Evolutionary conservation across 2,888 invertebrate genomes (phyloP), one percentile per base, ranked within the genome.

Genomic region (Branchipolynoe longqiensis): DNA sequence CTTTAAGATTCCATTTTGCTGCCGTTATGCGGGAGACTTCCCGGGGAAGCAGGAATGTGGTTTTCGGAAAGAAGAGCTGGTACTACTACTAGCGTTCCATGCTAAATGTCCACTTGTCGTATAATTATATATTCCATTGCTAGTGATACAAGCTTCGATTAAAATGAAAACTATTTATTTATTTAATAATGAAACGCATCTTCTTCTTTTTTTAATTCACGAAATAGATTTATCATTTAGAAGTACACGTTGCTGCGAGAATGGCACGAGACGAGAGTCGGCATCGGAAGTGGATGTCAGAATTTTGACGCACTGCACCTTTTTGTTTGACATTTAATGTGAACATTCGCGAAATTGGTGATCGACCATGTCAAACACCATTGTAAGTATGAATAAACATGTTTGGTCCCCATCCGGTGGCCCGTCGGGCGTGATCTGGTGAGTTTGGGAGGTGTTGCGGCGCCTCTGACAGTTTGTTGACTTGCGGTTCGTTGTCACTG

Each of bases 231-330:
- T n/a, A n/a, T n/a, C n/a, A n/a, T n/a, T n/a, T n/a, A n/a, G n/a
- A n/a, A n/a, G n/a, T n/a, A 4, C 38, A 14, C 69, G 69, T 22
- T n/a, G 14, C 2, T 69, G 1, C 69, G 69, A 36, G 78, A 78
- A 8, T n/a, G 31, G 12, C 69, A 69, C 41, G 78, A 48, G 78
- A 78, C 78, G 41, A 41, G 56, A 82, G 56, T 58, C 58, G 56
- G 56, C 58, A 82, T 54, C 82, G 82, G 82, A 82, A 82, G 82
- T 82, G 58, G 82, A 58, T 58, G 82, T 82, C 82, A 58, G 54
- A 73, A 28, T 78, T 69, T 69, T 14, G 69, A 14, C 36, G 36
- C 33, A 33, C 36, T 4, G 14, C 14, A 62, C 69, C n/a, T 69
- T 69, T 69, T 69, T 69, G 69, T 36, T 69, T 69, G 69, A n/a